A percentile compares a stretch with the other conserved stretches of the same genome.
Conservation (phyloP, 37 sponge, comb jelly and placozoan species). For the Axinella damicornis region DNA sequence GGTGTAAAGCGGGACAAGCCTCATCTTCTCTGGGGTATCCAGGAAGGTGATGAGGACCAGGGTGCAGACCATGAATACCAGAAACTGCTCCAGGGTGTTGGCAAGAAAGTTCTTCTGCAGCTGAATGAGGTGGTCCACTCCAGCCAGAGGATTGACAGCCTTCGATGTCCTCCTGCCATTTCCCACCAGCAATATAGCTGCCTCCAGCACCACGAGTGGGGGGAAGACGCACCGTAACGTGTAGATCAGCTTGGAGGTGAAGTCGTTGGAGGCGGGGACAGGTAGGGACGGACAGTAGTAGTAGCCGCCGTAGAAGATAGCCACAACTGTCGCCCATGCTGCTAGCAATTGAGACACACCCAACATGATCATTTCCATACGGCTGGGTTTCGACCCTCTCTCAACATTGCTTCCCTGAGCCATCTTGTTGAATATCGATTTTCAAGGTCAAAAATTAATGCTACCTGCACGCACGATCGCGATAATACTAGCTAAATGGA, state of each 20-base stretch:
- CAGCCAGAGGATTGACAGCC: constrained; percentile 46
- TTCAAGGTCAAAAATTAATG: too few species aligned
- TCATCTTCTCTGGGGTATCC: constrained; percentile 54
- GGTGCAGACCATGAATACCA: constrained; percentile 2
- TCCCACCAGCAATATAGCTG: constrained; percentile 19
- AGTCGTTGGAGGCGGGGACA: constrained; percentile 35
- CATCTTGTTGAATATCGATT: too few species aligned
- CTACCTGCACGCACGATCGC: too few species aligned
- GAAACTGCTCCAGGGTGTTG: constrained; percentile 71
- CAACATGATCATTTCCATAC: too few species aligned
- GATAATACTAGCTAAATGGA: too few species aligned
- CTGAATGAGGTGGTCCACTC: constrained; percentile 50
- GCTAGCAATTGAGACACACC: too few species aligned
- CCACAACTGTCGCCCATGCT: not conserved
- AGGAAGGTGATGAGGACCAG: constrained; percentile 38
- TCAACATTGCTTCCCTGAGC: too few species aligned
- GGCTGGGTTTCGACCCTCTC: too few species aligned
- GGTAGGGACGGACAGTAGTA: constrained; percentile 48
- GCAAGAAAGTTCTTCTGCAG: constrained; percentile 46
- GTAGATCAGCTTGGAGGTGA: constrained; percentile 42
- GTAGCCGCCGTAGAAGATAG: constrained; percentile 56
- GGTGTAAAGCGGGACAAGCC: constrained; percentile 52
- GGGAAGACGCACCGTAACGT: constrained; percentile 55
- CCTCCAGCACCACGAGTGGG: not conserved
- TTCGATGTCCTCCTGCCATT: not conserved